Evolutionary conservation across 2,113 vertebrate species (phyloP).

Genomic region (Halichoerus grypus): DNA sequence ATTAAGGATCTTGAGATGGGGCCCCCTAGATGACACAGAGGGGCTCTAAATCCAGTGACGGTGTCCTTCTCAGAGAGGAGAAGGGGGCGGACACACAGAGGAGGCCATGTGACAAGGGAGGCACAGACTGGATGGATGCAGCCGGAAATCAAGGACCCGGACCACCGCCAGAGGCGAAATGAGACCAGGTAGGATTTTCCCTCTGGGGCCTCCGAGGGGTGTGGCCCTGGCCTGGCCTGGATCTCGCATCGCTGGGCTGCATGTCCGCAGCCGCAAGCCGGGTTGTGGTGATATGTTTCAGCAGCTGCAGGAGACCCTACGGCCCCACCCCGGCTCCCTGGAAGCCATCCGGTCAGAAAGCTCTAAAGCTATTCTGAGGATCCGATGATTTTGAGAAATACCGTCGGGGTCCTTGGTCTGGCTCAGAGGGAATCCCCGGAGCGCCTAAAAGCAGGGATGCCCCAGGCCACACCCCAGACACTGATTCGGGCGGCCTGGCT

Average conservation of each 20-base stretch:
- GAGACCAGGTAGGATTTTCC: too few relatives aligned
- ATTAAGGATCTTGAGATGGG: background rate
- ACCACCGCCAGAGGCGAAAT: too few relatives aligned
- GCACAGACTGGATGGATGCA: fast-evolving
- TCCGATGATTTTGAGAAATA: background rate
- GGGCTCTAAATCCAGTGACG: background rate
- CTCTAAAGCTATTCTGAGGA: background rate
- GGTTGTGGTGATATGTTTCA: background rate
- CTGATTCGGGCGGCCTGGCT: background rate
- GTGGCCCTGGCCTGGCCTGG: background rate
- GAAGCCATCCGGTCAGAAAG: background rate
- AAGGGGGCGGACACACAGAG: too few relatives aligned
- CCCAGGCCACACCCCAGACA: background rate
- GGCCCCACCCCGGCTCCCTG: fast-evolving
- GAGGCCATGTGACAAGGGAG: too few relatives aligned
- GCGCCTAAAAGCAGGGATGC: background rate
- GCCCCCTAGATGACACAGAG: background rate
- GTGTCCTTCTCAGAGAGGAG: background rate
- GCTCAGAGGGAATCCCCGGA: background rate
- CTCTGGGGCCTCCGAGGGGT: too few relatives aligned
- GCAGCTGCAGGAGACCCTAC: background rate
- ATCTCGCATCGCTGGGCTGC: background rate
- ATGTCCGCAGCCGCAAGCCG: background rate
- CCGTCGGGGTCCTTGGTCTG: background rate
- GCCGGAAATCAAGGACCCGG: background rate